A percentile compares a stretch with the other conserved stretches of the same genome.
phyloP scores from a whole-genome alignment of 1,140 invertebrate genomes.

The Heliothis subflexa region DNA sequence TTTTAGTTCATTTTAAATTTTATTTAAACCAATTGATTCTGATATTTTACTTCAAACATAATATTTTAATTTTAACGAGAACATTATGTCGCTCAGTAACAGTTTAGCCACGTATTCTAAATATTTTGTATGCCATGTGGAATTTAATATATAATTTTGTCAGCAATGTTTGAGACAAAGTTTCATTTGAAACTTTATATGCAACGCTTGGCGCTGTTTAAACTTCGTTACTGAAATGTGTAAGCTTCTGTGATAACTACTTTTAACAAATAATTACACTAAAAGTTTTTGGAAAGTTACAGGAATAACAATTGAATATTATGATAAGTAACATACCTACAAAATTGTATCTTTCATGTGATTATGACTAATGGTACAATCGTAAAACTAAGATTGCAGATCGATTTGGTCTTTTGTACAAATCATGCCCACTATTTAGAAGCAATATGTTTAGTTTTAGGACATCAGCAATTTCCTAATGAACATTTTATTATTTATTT shows the following conservation, averaged over 20 bases:
- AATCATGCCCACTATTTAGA: no score
- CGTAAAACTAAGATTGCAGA: no score
- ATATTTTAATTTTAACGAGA: conserved; percentile 12
- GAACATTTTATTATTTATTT: conserved; percentile 14
- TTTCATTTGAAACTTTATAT: conserved; percentile 25
- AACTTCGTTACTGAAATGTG: conserved; percentile 35
- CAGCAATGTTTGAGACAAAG: conserved; percentile 36
- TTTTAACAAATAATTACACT: conserved; percentile 15
- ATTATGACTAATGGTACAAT: no score
- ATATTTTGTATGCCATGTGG: conserved; percentile 34
- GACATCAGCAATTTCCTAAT: conserved; percentile 10
- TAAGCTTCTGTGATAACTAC: conserved; percentile 8
- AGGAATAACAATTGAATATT: neutral
- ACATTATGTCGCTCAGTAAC: neutral
- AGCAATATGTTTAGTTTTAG: neutral
- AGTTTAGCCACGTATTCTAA: conserved; percentile 36
- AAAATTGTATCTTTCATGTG: no score
- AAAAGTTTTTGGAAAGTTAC: neutral
- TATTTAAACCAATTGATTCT: no score
- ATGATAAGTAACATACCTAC: no score
- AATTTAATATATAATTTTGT: conserved; percentile 43
- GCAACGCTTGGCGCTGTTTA: conserved; percentile 28
- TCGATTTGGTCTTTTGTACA: no score
- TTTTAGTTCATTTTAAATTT: no score
- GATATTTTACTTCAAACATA: neutral